Conservation (phyloP, 2,113 vertebrate genomes). For the Ophiodon elongatus region DNA sequence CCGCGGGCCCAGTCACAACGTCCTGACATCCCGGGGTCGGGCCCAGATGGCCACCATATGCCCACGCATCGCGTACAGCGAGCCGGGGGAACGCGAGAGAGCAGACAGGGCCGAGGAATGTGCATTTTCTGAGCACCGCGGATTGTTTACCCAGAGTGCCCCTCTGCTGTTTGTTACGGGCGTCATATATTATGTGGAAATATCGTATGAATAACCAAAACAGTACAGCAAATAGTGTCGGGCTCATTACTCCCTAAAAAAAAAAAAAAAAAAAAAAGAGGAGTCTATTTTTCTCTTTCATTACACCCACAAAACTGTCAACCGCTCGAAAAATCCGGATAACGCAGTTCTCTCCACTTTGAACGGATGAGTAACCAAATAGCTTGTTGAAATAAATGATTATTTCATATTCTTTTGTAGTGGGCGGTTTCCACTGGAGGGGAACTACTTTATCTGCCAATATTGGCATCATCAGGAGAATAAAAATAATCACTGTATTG, state of each 20-base stretch:
- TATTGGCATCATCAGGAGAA: background rate
- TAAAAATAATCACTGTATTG: background rate
- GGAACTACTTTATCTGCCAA: background rate
- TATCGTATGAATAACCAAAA: constrained; percentile 13
- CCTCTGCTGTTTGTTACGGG: constrained; percentile 41
- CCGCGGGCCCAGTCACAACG: constrained; percentile 59
- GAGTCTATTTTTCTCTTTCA: background rate
- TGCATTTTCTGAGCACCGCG: constrained; percentile 10
- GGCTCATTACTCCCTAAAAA: background rate
- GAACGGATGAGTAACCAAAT: background rate
- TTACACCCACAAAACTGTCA: background rate
- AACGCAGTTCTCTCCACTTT: background rate
- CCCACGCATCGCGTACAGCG: constrained; percentile 45
- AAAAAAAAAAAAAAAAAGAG: no score
- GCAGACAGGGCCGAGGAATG: constrained; percentile 39
- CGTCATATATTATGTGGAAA: constrained; percentile 45
- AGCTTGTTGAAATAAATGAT: background rate
- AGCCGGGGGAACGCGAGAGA: constrained; percentile 49
- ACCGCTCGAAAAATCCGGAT: background rate
- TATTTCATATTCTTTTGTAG: background rate
- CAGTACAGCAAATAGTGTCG: background rate
- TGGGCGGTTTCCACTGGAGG: background rate
- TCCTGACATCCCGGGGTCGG: constrained; percentile 55
- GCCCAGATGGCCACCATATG: constrained; percentile 83
- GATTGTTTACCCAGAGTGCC: constrained; percentile 43